Conservation (phyloP, 37 sponge, comb jelly and placozoan species). For the Ianthella basta region DNA sequence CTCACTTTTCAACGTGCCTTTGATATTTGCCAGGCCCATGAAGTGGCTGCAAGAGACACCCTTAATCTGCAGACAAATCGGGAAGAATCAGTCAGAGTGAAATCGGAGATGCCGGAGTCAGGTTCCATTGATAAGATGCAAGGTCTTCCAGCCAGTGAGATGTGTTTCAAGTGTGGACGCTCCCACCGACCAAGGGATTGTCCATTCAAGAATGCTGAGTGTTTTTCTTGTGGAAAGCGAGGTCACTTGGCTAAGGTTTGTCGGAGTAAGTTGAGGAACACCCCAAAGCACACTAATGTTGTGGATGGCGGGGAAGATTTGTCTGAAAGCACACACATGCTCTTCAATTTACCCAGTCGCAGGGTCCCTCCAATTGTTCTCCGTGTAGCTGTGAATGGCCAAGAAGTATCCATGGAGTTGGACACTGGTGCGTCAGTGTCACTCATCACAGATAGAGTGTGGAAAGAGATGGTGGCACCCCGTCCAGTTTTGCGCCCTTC, state of each 20-base stretch:
- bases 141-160: not conserved
- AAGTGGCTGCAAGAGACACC: too few species aligned
- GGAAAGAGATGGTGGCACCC: not conserved
- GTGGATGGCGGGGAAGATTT: not conserved
- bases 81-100: too few species aligned
- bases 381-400: conserved; percentile 16
- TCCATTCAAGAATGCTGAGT: conserved; percentile 9
- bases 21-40: too few species aligned
- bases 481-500: not conserved
- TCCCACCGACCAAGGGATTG: not conserved
- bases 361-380: not conserved
- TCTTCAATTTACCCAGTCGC: not conserved
- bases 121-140: conserved; percentile 1
- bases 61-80: too few species aligned
- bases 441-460: conserved; percentile 13
- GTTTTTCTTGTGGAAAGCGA: conserved; percentile 1
- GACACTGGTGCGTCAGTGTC: conserved; percentile 36
- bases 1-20: too few species aligned
- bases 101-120: too few species aligned
- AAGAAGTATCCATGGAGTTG: conserved; percentile 31
- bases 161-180: conserved; percentile 7
- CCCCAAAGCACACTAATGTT: not conserved
- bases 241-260: conserved; percentile 16
- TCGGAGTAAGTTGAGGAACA: not conserved
- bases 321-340: not conserved